A percentile compares a stretch with the other conserved stretches of the same genome.
These are phyloP conservation scores for Plestiodon gilberti DNA, from an alignment of 2,113 vertebrate species.

Conservation along the genomic window DNA sequence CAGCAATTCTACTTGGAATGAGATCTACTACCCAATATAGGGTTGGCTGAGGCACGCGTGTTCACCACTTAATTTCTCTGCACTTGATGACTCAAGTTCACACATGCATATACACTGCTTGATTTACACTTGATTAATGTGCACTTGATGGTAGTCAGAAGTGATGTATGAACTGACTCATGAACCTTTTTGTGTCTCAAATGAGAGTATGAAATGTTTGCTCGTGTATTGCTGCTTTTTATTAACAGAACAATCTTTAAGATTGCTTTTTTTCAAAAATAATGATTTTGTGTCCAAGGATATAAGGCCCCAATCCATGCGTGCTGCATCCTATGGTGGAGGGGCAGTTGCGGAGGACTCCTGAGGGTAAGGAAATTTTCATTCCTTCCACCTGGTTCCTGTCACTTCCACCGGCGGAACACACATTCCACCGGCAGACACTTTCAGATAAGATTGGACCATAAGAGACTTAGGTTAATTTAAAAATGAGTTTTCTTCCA, in stretches of 20 bases:
- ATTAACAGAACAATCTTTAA: not conserved
- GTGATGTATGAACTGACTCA: not conserved
- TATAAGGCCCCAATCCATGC: no score
- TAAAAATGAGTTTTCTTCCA: not conserved
- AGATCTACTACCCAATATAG: not conserved
- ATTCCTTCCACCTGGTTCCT: no score
- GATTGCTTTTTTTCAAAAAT: not conserved
- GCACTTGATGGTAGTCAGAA: not conserved
- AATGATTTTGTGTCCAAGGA: not conserved
- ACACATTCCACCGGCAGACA: no score
- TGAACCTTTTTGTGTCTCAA: no score
- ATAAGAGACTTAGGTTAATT: constrained; percentile 16
- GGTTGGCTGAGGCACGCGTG: not conserved
- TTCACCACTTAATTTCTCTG: not conserved
- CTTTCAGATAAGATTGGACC: no score
- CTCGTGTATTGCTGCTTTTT: not conserved
- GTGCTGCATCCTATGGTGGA: no score
- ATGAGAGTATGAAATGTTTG: no score
- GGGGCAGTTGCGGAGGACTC: no score
- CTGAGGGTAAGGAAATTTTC: no score
- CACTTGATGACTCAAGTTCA: not conserved
- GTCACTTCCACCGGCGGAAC: no score
- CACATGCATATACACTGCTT: not conserved
- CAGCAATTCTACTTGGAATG: not conserved
- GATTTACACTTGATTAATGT: not conserved